Evolutionary conservation across 2,113 vertebrate genomes (phyloP).

Genomic region (Gobius niger): DNA sequence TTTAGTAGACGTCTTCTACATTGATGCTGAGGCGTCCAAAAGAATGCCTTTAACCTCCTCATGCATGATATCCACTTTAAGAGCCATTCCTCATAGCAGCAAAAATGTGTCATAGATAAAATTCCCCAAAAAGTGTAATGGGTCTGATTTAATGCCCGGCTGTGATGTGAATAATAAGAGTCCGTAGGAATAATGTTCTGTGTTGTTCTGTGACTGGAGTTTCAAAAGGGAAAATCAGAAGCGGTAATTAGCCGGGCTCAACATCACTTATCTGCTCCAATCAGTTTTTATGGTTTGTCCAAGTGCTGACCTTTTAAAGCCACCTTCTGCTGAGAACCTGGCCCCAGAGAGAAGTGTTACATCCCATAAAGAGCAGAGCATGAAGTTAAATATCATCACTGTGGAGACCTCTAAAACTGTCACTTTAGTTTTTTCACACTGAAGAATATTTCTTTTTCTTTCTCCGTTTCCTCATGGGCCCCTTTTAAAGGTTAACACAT

Average conservation of each 20-base stretch:
- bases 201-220: too few species aligned
- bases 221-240: too few species aligned
- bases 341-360: slow-evolving; percentile 12
- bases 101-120: too few species aligned
- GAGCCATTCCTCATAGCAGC: too few species aligned
- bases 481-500: slow-evolving; percentile 50
- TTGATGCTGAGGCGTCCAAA: too few species aligned
- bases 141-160: too few species aligned
- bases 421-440: slow-evolving; percentile 6
- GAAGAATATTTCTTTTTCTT: not conserved
- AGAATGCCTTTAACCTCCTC: too few species aligned
- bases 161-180: too few species aligned
- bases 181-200: too few species aligned
- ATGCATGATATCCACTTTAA: too few species aligned
- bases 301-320: slow-evolving; percentile 44
- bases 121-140: too few species aligned
- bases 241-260: not conserved
- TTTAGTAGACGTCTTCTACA: too few species aligned
- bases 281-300: slow-evolving; percentile 18
- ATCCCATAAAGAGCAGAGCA: slow-evolving; percentile 46
- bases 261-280: slow-evolving; percentile 11
- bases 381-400: slow-evolving; percentile 47
- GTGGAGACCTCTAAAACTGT: slow-evolving; percentile 35
- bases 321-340: slow-evolving; percentile 17
- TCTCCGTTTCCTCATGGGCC: not conserved